Percentiles rank a stretch among this genome's conserved stretches.
Evolutionary conservation across 35 echinoderm and acorn worm genomes (phyloP).

Genomic region (Heliocidaris erythrogramma): DNA sequence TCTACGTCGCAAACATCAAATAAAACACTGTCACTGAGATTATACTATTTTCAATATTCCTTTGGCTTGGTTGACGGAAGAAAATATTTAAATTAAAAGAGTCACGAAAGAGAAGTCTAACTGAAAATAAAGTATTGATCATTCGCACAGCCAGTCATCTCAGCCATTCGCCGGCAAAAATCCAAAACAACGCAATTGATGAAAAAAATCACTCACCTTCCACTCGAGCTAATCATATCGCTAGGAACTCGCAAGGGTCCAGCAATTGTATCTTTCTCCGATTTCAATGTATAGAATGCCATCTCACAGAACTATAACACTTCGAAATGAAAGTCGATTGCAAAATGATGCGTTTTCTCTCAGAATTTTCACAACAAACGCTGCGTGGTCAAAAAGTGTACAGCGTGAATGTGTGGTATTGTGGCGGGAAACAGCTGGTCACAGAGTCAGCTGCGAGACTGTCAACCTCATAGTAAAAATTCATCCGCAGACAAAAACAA

Average conservation of each 20-base stretch:
- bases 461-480: conserved; percentile 45
- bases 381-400: conserved; percentile 37
- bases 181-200: background rate
- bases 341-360: conserved; percentile 30
- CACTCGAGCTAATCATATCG: conserved; percentile 16
- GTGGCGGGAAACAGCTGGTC: conserved; percentile 55
- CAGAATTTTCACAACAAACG: conserved; percentile 47
- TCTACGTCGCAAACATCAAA: background rate
- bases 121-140: background rate
- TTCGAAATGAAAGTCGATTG: background rate
- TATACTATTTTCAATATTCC: background rate
- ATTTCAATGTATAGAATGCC: conserved; percentile 30
- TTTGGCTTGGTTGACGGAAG: background rate
- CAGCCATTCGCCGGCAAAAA: background rate
- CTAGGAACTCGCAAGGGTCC: conserved; percentile 22
- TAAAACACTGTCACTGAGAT: background rate
- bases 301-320: background rate
- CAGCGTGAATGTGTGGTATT: conserved; percentile 44
- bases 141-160: background rate
- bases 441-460: conserved; percentile 50
- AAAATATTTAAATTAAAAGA: background rate
- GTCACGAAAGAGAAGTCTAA: background rate
- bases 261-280: conserved; percentile 15
- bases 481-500: conserved; percentile 41
- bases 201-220: conserved; percentile 47